phyloP scores from a whole-genome alignment of 2,888 invertebrate species.

The Papilio protenor region DNA sequence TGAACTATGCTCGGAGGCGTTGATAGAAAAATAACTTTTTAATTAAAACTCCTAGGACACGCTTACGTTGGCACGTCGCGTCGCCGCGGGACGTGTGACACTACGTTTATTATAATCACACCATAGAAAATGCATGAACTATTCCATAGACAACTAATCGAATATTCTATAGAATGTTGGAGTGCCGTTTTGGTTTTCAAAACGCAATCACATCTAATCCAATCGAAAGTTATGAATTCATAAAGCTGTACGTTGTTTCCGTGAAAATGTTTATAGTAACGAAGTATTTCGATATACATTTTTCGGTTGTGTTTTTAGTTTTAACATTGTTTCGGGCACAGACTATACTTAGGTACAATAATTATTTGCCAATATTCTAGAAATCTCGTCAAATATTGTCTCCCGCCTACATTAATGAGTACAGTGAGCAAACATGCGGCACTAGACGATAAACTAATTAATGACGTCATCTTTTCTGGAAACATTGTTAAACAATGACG shows the following conservation, averaged over 20 bases:
- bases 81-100: background rate
- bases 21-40: conserved; percentile 41
- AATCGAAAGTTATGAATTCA: background rate
- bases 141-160: conserved; percentile 8
- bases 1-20: background rate
- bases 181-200: background rate
- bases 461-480: background rate
- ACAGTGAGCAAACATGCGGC: background rate
- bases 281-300: background rate
- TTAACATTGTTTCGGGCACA: background rate
- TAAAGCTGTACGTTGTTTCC: background rate
- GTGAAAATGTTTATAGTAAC: background rate
- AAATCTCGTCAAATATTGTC: background rate
- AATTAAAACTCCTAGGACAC: conserved; percentile 36
- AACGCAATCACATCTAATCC: background rate
- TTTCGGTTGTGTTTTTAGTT: background rate
- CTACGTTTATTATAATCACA: conserved; percentile 17
- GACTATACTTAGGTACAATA: background rate
- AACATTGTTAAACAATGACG: background rate
- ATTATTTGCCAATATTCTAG: too few species aligned
- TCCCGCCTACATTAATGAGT: background rate
- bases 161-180: background rate
- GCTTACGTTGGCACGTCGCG: background rate
- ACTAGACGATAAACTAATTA: background rate
- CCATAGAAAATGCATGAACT: conserved; percentile 17